Conservation (phyloP, 2,797 vertebrate species). For the Schizothorax lantsangensis region DNA sequence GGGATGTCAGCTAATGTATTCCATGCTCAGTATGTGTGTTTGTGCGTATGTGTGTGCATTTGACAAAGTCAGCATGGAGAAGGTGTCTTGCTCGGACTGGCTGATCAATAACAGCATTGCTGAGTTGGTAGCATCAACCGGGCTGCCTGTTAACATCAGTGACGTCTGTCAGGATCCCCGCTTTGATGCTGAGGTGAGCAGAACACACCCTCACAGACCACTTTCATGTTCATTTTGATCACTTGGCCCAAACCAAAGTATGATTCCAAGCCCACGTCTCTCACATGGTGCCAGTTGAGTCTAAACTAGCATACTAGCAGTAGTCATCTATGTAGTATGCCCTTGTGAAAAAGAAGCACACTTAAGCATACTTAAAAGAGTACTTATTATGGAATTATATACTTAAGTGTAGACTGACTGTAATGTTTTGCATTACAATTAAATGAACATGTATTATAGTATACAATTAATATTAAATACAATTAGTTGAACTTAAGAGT, state of each 20-base stretch:
- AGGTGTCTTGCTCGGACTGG: constrained; percentile 84
- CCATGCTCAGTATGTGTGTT: constrained; percentile 27
- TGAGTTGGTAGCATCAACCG: constrained; percentile 85
- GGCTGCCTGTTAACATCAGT: constrained; percentile 84
- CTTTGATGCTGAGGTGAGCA: constrained; percentile 81
- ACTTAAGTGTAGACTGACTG: too few species aligned
- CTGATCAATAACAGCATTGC: constrained; percentile 87
- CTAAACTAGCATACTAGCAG: neutral
- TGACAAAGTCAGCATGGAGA: constrained; percentile 80
- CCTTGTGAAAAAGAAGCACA: neutral
- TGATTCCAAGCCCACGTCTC: neutral
- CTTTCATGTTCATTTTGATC: neutral
- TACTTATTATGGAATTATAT: too few species aligned
- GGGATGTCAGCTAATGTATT: neutral
- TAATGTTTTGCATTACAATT: too few species aligned
- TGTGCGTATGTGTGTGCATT: constrained; percentile 51
- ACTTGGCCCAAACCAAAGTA: neutral
- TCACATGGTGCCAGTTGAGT: neutral
- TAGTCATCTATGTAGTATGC: neutral
- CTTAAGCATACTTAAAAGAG: neutral
- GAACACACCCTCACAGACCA: neutral
- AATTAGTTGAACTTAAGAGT: neutral
- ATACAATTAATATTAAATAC: too few species aligned
- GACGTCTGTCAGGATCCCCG: constrained; percentile 86
- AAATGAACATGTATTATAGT: too few species aligned